phyloP scores from a whole-genome alignment of 37 sponge, comb jelly and placozoan species.

The Tethya wilhelma region DNA sequence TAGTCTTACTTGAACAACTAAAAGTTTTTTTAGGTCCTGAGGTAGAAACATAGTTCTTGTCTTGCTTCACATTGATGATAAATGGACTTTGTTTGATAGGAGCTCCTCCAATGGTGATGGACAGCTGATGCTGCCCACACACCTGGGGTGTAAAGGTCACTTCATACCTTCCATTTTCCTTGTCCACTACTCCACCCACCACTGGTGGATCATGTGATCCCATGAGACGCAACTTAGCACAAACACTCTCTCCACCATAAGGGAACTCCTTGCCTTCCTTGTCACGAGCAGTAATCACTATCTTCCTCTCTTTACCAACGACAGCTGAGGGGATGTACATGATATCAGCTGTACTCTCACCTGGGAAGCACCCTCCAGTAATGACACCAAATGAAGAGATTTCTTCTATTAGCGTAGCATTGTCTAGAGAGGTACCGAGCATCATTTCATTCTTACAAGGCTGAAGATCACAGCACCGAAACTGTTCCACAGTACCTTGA shows the following conservation, averaged over 20 bases:
- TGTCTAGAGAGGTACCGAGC: background rate
- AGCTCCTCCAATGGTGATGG: conserved; percentile 5
- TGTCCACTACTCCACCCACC: background rate
- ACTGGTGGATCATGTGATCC: background rate
- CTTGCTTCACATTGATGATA: background rate
- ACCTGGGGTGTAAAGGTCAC: conserved; percentile 13
- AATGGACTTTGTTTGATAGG: conserved; percentile 33
- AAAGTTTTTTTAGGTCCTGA: background rate
- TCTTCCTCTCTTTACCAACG: conserved; percentile 8
- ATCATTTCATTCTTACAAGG: conserved; percentile 1
- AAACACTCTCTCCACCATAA: conserved; percentile 22
- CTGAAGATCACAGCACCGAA: background rate
- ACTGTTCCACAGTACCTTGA: background rate
- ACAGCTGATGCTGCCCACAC: conserved; percentile 26
- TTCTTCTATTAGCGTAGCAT: background rate
- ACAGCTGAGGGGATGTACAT: background rate
- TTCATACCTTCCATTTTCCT: conserved; percentile 21
- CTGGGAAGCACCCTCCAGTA: conserved; percentile 10
- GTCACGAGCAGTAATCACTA: conserved; percentile 6
- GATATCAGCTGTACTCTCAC: background rate
- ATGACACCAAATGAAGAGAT: conserved; percentile 10
- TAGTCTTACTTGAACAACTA: background rate
- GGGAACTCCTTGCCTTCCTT: conserved; percentile 8
- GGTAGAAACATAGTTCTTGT: conserved; percentile 4
- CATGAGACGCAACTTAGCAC: background rate